phyloP scores from a whole-genome alignment of 2,888 invertebrate genomes.

The Orchestes rusci region DNA sequence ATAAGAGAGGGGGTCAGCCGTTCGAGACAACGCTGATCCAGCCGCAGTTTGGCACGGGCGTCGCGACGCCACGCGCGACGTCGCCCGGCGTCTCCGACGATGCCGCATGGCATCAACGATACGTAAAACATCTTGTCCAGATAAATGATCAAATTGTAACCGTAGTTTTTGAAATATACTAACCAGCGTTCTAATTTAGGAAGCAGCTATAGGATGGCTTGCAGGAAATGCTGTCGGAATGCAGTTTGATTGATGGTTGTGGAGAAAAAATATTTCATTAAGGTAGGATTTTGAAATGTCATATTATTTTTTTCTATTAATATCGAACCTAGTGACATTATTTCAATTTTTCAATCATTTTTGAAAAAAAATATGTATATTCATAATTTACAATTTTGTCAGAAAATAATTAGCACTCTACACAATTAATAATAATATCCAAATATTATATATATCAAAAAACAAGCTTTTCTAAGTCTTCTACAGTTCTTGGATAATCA shows the following conservation, averaged over 20 bases:
- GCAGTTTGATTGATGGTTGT: constrained; percentile 3
- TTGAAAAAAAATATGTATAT: too few species aligned
- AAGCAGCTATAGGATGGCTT: constrained; percentile 12
- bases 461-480: too few species aligned
- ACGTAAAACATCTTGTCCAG: too few species aligned
- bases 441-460: too few species aligned
- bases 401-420: too few species aligned
- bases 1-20: too few species aligned
- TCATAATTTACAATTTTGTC: too few species aligned
- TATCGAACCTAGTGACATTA: not conserved
- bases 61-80: constrained; percentile 30
- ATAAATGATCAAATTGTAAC: too few species aligned
- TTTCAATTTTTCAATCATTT: too few species aligned
- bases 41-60: constrained; percentile 42
- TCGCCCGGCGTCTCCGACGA: constrained; percentile 20
- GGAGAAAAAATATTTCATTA: constrained; percentile 12
- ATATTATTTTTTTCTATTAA: not conserved
- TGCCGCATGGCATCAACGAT: constrained; percentile 12
- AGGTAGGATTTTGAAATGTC: constrained; percentile 6
- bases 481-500: too few species aligned
- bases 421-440: too few species aligned
- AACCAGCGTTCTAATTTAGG: constrained; percentile 19
- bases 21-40: not conserved
- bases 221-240: constrained; percentile 7
- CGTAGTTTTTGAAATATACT: constrained; percentile 20